Conservation (phyloP, 2,113 vertebrate species). For the Sphyrna mokarran region DNA sequence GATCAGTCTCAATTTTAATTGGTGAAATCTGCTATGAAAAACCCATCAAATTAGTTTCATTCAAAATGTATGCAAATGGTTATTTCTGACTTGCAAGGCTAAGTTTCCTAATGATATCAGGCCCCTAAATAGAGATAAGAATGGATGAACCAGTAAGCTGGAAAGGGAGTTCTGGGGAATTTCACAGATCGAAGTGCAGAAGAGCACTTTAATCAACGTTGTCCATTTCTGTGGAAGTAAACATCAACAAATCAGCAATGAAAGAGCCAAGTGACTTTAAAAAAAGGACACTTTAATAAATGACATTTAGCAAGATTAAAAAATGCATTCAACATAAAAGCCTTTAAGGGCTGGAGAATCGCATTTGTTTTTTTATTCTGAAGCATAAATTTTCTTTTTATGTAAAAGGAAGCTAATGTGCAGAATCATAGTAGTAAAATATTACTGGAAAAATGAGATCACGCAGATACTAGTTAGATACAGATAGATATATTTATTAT, state of each 20-base stretch:
- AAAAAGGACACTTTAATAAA: slow-evolving; percentile 27
- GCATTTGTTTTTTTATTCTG: neutral
- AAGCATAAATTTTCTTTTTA: slow-evolving; percentile 2
- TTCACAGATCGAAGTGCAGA: neutral
- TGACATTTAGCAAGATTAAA: slow-evolving; percentile 24
- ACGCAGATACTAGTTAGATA: slow-evolving; percentile 16
- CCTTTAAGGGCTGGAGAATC: neutral
- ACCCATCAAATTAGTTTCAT: neutral
- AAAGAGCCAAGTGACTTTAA: slow-evolving; percentile 32
- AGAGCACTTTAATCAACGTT: slow-evolving; percentile 30
- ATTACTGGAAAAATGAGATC: slow-evolving; percentile 7
- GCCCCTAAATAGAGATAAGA: neutral
- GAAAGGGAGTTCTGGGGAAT: slow-evolving; percentile 14
- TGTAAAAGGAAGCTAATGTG: neutral
- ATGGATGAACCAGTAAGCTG: neutral
- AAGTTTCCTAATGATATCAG: neutral
- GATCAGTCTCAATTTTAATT: neutral
- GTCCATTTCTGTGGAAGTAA: slow-evolving; percentile 21
- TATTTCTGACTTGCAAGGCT: slow-evolving; percentile 2
- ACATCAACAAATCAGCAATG: slow-evolving; percentile 32
- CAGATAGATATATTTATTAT: slow-evolving; percentile 8
- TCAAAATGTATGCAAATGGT: slow-evolving; percentile 15
- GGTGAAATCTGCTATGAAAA: neutral
- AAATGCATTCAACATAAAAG: neutral
- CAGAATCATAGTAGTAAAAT: neutral